A percentile compares a stretch with the other conserved stretches of the same genome.
Conservation (phyloP, 2,113 vertebrate species). For the Tinamus guttatus region DNA sequence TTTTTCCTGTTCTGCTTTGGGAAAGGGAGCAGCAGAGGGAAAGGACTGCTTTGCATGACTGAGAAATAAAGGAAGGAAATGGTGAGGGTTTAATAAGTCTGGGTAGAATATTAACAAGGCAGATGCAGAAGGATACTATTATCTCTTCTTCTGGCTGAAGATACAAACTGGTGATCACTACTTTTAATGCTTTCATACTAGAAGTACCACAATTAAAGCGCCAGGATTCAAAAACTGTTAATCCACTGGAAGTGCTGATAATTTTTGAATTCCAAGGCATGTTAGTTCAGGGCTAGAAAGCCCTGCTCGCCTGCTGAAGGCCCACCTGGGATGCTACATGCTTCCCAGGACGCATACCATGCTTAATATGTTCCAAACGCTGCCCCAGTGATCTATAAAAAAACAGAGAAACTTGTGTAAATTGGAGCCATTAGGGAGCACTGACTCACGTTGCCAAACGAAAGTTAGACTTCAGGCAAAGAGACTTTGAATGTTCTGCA, state of each 20-base stretch:
- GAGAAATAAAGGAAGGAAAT: neutral
- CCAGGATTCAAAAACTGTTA: neutral
- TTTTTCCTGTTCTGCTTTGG: neutral
- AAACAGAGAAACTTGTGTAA: neutral
- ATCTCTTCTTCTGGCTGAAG: neutral
- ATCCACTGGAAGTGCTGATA: neutral
- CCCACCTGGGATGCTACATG: neutral
- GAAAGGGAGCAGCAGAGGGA: neutral
- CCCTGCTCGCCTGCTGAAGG: neutral
- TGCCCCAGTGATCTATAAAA: neutral
- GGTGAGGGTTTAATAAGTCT: neutral
- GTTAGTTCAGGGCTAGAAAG: neutral
- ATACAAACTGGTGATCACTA: neutral
- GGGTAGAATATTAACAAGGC: neutral
- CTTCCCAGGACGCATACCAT: accelerated
- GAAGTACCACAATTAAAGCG: neutral
- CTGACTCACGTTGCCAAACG: neutral
- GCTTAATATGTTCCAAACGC: accelerated
- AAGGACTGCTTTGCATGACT: neutral
- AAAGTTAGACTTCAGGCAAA: neutral
- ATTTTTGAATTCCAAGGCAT: neutral
- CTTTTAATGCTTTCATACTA: neutral
- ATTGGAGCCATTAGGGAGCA: neutral
- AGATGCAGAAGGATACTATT: neutral
- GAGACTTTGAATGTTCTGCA: neutral